Percentiles rank a stretch among this genome's conserved stretches.
phyloP scores from a whole-genome alignment of 1,140 invertebrate genomes.

The Dolichoris vasculosae region DNA sequence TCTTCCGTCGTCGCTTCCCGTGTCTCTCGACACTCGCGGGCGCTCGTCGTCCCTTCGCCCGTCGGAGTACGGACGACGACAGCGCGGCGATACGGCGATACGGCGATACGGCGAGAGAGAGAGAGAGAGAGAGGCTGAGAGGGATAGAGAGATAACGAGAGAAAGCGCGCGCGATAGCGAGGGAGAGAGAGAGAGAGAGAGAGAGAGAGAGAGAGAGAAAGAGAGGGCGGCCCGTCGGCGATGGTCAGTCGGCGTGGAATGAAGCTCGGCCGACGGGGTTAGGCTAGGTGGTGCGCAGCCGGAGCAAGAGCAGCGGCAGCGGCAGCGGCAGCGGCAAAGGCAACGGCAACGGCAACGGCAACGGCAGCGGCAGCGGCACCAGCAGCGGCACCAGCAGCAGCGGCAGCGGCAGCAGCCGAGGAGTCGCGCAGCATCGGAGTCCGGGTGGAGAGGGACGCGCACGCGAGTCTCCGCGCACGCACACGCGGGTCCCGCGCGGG shows the following conservation, averaged over 20 bases:
- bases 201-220: not conserved
- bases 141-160: not conserved
- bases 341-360: constrained; percentile 36
- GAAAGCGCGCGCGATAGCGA: not conserved
- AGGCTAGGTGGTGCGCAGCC: constrained; percentile 57
- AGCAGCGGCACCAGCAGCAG: not conserved
- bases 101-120: not conserved
- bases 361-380: not conserved
- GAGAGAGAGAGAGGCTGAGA: not conserved
- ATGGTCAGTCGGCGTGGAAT: constrained; percentile 75
- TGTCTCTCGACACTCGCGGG: not conserved
- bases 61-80: constrained; percentile 6
- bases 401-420: constrained; percentile 4
- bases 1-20: not conserved
- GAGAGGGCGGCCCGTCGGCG: constrained; percentile 70
- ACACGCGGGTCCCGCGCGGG: constrained; percentile 49
- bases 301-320: not conserved
- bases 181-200: not conserved
- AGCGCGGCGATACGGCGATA: not conserved
- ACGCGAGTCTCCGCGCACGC: constrained; percentile 21
- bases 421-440: constrained; percentile 55
- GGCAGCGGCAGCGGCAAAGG: too few relatives aligned
- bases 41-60: constrained; percentile 14
- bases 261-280: constrained; percentile 71
- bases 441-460: constrained; percentile 45